Percentiles rank a stretch among this genome's conserved stretches.
Conservation (phyloP, 2,113 vertebrate species). For the Calidris pugnax region DNA sequence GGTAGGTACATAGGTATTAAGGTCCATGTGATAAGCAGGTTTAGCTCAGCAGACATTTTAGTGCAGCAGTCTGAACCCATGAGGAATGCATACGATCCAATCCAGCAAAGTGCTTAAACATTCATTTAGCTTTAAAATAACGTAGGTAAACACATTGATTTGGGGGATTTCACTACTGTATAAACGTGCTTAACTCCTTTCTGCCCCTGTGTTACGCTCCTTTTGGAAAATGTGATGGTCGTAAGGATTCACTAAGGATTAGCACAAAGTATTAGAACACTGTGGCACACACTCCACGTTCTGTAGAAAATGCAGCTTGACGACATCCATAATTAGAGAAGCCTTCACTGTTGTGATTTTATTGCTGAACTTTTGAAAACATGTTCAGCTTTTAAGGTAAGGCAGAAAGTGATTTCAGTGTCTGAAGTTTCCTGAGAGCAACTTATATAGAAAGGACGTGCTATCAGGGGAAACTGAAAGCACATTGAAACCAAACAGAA, state of each 20-base stretch:
- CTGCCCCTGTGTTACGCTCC: accelerated
- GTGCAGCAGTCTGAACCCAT: background rate
- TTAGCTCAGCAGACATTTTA: background rate
- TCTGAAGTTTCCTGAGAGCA: background rate
- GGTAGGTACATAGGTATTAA: background rate
- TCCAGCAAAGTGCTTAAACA: background rate
- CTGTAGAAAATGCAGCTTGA: background rate
- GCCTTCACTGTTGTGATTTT: background rate
- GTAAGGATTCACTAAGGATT: background rate
- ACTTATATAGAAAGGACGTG: background rate
- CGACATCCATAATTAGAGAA: background rate
- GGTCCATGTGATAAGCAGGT: background rate
- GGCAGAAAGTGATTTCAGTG: background rate
- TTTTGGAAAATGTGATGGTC: background rate
- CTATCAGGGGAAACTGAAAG: background rate
- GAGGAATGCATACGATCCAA: background rate
- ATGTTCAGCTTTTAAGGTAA: background rate
- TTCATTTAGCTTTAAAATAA: background rate
- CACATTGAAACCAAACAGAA: background rate
- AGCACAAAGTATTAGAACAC: background rate
- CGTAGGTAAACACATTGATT: background rate
- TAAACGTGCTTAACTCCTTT: background rate
- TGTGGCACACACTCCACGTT: background rate
- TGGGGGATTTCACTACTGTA: background rate
- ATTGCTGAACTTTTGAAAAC: background rate